phyloP scores from a whole-genome alignment of 2,888 invertebrate species.

The Drosophila niveifrons region DNA sequence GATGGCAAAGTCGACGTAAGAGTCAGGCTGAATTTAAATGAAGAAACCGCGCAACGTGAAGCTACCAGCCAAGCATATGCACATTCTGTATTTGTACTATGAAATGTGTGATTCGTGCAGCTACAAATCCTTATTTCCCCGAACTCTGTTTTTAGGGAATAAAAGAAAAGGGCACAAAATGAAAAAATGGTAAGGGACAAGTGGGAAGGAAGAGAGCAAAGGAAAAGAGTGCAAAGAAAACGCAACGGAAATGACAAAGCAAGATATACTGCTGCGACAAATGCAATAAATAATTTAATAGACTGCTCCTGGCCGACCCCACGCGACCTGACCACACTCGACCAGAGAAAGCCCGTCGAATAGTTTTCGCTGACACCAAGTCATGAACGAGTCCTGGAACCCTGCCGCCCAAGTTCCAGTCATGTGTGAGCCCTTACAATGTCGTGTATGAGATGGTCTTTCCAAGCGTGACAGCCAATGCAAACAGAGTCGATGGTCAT shows the following conservation, averaged over 20 bases:
- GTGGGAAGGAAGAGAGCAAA: constrained; percentile 6
- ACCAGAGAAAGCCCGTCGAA: constrained; percentile 9
- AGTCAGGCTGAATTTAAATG: constrained; percentile 76
- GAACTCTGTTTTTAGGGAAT: constrained; percentile 28
- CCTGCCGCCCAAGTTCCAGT: constrained; percentile 4
- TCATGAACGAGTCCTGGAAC: not conserved
- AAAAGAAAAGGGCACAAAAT: constrained; percentile 43
- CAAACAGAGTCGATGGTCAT: constrained; percentile 72
- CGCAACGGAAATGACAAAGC: constrained; percentile 79
- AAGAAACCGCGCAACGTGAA: constrained; percentile 70
- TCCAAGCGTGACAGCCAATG: constrained; percentile 61
- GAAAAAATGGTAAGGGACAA: not conserved
- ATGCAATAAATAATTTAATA: constrained; percentile 85
- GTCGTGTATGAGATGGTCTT: constrained; percentile 17
- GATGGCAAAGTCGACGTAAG: constrained; percentile 18
- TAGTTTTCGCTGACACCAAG: constrained; percentile 74
- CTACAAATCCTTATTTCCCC: constrained; percentile 4
- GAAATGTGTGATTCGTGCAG: not conserved
- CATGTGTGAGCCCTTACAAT: constrained; percentile 29
- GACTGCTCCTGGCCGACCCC: constrained; percentile 73
- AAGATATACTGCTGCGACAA: constrained; percentile 82
- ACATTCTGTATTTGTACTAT: constrained; percentile 45
- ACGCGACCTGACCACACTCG: constrained; percentile 6
- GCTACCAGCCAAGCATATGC: constrained; percentile 65
- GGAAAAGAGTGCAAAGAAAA: constrained; percentile 67